Conservation (phyloP, 2,797 vertebrate genomes). For the Potorous gilbertii region DNA sequence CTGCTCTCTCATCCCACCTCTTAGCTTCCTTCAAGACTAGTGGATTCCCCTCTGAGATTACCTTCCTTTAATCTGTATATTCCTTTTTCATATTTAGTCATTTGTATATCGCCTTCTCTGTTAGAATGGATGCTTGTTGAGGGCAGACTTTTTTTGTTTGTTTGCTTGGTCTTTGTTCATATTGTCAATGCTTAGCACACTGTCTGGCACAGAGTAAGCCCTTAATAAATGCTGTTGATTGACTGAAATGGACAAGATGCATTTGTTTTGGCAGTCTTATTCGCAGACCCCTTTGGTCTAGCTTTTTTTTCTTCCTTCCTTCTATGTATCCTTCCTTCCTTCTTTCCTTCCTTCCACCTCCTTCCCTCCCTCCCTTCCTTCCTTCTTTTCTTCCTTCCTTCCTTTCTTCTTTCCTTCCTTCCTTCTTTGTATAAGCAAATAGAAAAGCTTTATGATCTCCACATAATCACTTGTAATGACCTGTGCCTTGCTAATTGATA, state of each 20-base stretch:
- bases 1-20: neutral
- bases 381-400: neutral
- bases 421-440: neutral
- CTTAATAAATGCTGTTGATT: neutral
- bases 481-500: conserved; percentile 48
- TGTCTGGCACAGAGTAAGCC: neutral
- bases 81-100: neutral
- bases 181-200: neutral
- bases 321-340: neutral
- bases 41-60: neutral
- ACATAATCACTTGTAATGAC: neutral
- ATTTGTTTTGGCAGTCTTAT: neutral
- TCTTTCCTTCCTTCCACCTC: neutral
- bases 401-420: neutral
- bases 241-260: neutral
- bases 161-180: neutral
- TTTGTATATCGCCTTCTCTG: neutral
- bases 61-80: neutral
- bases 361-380: neutral
- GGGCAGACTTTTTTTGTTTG: neutral
- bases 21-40: neutral
- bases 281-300: neutral
- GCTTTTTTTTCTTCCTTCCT: neutral
- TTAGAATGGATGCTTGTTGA: neutral
- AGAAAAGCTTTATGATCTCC: neutral